Conservation (phyloP, 2,113 vertebrate genomes). For the Centrocercus urophasianus region DNA sequence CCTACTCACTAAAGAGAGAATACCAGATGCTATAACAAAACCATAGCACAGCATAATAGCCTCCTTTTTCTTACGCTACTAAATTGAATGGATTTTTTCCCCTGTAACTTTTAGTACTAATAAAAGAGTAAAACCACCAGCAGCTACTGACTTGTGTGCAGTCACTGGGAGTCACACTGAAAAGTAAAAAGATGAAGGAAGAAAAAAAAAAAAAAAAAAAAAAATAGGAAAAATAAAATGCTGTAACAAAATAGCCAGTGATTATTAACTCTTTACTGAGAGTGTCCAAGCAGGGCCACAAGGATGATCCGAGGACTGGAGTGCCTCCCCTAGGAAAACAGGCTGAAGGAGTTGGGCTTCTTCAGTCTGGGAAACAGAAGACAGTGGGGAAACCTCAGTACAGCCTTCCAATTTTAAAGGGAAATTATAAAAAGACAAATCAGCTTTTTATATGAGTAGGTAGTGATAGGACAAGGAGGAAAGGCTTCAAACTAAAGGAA, state of each 20-base stretch:
- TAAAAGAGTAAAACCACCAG: background rate
- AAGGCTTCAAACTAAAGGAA: too few species aligned
- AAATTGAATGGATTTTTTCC: background rate
- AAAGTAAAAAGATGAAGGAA: background rate
- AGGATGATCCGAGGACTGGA: too few species aligned
- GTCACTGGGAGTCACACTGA: background rate
- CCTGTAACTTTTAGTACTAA: background rate
- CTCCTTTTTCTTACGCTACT: background rate
- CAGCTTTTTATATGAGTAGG: too few species aligned
- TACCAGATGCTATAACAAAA: background rate
- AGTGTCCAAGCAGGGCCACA: too few species aligned
- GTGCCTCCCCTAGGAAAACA: too few species aligned
- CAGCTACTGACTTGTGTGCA: fast-evolving
- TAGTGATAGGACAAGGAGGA: too few species aligned
- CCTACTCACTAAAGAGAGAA: background rate
- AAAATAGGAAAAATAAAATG: background rate
- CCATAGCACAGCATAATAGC: background rate
- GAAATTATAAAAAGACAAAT: too few species aligned
- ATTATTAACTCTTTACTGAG: background rate
- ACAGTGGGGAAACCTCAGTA: too few species aligned
- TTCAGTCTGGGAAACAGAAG: too few species aligned
- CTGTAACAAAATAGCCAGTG: background rate
- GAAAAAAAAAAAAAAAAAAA: background rate
- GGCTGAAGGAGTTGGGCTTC: too few species aligned
- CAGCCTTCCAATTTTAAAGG: too few species aligned